Conservation (phyloP, 2,888 invertebrate species). For the Pyrrhia umbra region DNA sequence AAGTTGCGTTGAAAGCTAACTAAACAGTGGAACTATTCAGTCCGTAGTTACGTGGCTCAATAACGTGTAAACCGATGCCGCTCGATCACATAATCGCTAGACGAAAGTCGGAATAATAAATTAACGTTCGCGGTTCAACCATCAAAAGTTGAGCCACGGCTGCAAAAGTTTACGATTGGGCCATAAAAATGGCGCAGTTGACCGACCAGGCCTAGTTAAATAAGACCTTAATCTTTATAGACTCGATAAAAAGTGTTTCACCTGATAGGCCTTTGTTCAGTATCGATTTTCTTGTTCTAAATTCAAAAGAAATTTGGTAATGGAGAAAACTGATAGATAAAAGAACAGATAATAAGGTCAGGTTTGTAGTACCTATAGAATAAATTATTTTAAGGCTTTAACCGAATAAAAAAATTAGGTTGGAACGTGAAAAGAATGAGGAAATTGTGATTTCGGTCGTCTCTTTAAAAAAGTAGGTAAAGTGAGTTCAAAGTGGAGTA, state of each 20-base stretch:
- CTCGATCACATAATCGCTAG: conserved; percentile 10
- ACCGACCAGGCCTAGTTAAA: conserved; percentile 15
- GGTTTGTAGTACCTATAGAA: not conserved
- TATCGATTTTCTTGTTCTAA: conserved; percentile 16
- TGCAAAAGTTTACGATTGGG: conserved; percentile 22
- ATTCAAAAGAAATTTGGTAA: conserved; percentile 28
- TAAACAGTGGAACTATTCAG: conserved; percentile 26
- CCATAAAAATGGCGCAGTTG: conserved; percentile 38
- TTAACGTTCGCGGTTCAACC: conserved; percentile 1
- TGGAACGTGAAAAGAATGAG: conserved; percentile 21
- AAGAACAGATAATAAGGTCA: conserved; percentile 4
- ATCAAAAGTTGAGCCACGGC: conserved; percentile 41
- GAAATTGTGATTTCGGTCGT: not conserved
- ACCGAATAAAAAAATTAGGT: conserved; percentile 12
- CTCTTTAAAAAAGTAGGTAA: conserved; percentile 1
- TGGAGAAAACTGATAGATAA: conserved; percentile 1
- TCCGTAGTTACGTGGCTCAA: conserved; percentile 1
- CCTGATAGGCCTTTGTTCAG: conserved; percentile 18
- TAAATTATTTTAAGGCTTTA: not conserved
- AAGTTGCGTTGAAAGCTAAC: conserved; percentile 37
- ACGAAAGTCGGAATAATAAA: conserved; percentile 32
- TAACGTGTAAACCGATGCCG: conserved; percentile 1
- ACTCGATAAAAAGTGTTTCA: conserved; percentile 25
- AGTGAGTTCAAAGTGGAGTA: not conserved
- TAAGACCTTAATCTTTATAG: conserved; percentile 33